phyloP scores from a whole-genome alignment of 2,113 vertebrate species.

The Lepus europaeus region DNA sequence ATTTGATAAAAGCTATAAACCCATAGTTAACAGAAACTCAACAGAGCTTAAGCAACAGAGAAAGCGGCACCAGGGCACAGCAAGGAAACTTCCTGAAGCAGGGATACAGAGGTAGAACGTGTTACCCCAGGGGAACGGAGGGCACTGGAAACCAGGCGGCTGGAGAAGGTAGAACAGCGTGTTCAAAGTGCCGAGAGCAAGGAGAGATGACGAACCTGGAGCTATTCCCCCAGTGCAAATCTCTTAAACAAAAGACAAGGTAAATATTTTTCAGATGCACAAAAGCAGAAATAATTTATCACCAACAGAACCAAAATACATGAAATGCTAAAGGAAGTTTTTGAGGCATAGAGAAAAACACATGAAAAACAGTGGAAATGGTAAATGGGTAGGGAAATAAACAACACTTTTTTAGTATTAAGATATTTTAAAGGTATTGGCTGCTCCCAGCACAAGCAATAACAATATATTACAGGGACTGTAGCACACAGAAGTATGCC shows the following conservation, averaged over 20 bases:
- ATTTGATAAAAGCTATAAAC: neutral
- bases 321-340: neutral
- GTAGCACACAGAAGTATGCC: neutral
- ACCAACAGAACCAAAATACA: neutral
- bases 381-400: neutral
- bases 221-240: neutral
- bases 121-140: neutral
- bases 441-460: neutral
- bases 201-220: neutral
- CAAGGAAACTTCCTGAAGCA: neutral
- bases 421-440: neutral
- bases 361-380: neutral
- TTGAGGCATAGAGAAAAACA: conserved; percentile 41
- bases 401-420: neutral
- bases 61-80: neutral
- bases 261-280: neutral
- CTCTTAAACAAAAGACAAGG: neutral
- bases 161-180: neutral
- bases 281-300: neutral
- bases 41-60: neutral
- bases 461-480: neutral
- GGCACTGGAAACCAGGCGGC: neutral
- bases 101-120: neutral
- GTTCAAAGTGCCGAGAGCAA: too few species aligned
- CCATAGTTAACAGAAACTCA: neutral